phyloP scores from a whole-genome alignment of 2,888 invertebrate genomes.

The Mythimna lalbum region DNA sequence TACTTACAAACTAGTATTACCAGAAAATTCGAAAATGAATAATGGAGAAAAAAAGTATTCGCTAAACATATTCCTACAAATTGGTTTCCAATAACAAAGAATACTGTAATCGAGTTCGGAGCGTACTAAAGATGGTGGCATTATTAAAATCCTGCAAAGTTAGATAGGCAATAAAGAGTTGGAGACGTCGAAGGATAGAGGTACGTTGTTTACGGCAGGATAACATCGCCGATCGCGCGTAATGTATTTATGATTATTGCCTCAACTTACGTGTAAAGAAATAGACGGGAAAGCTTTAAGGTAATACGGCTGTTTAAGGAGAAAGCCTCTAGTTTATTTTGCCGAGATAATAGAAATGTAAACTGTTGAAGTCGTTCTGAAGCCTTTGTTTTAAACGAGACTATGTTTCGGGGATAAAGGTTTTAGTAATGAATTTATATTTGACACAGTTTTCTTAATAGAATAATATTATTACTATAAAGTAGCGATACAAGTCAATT shows the following conservation, averaged over 20 bases:
- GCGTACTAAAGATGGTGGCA: slow-evolving; percentile 68
- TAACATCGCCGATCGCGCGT: slow-evolving; percentile 87
- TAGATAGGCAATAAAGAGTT: slow-evolving; percentile 88
- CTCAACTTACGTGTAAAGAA: slow-evolving; percentile 71
- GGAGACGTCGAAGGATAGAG: slow-evolving; percentile 70
- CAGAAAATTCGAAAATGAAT: slow-evolving; percentile 25
- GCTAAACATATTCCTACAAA: slow-evolving; percentile 62
- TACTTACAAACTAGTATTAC: not conserved
- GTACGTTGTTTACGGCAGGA: slow-evolving; percentile 87
- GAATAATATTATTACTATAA: too few species aligned
- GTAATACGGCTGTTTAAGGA: slow-evolving; percentile 59
- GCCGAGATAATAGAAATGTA: slow-evolving; percentile 50
- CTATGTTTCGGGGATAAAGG: slow-evolving; percentile 24
- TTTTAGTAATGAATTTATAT: slow-evolving; percentile 29
- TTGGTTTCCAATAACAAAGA: slow-evolving; percentile 65
- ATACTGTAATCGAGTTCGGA: slow-evolving; percentile 63
- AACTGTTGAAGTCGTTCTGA: slow-evolving; percentile 38
- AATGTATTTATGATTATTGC: slow-evolving; percentile 91
- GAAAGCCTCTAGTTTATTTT: slow-evolving; percentile 63
- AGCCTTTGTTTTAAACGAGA: slow-evolving; percentile 37
- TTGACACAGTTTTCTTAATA: not conserved
- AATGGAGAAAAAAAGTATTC: slow-evolving; percentile 25
- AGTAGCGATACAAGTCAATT: too few species aligned
- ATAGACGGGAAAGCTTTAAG: slow-evolving; percentile 67
- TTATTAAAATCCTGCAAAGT: slow-evolving; percentile 87